Base-by-base conservation (phyloP, 1,140 invertebrate species). In the Chionoecetes opilio region DNA sequence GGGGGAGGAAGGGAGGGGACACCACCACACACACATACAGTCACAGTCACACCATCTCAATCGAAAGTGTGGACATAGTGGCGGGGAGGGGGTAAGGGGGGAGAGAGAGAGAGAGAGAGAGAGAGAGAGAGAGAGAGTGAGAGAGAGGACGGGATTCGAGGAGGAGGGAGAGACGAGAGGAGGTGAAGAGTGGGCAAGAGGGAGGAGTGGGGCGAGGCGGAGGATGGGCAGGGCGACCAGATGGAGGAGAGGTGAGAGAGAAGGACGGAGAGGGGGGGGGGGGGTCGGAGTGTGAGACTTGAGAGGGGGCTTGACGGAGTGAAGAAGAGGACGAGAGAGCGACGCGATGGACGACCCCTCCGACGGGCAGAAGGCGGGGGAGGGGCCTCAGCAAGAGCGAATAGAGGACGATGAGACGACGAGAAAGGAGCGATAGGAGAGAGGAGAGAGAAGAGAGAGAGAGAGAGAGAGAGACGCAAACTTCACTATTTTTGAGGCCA, bases 401-500 rank as follows among this genome's bases (percentile, higher is more conserved):
- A 38, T 3, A 35, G n/a, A 38, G 3, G 32, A 11, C 0, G 37
- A n/a, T 8, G 31, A 35, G 32, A 89, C 6, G 37, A 37, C 14
- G 37, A n/a, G n/a, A n/a, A n/a, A n/a, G 21, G 46, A 53, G 46
- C 11, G 46, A 53, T 9, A n/a, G 21, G 46, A 53, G 46, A 53
- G 46, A 53, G 35, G 31, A 46, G 46, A 41, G 41, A 35, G 29
- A 37, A n/a, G 34, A 3, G 82, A 38, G 82, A 84, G 91, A 82
- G 75, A 84, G 17, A 84, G 63, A 41, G 35, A 84, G 63, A 82
- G 46, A 92, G 37, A 14, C 63, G n/a, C 46, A 75, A 75, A 75
- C 63, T 75, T 2, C 21, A 26, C 63, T 75, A 75, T 75, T 26
- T 17, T 84, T 84, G 31, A 31, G 21, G 32, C 2, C 35, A 0